Conservation (phyloP, 2,113 vertebrate genomes). For the Haplotaxodon microlepis region DNA sequence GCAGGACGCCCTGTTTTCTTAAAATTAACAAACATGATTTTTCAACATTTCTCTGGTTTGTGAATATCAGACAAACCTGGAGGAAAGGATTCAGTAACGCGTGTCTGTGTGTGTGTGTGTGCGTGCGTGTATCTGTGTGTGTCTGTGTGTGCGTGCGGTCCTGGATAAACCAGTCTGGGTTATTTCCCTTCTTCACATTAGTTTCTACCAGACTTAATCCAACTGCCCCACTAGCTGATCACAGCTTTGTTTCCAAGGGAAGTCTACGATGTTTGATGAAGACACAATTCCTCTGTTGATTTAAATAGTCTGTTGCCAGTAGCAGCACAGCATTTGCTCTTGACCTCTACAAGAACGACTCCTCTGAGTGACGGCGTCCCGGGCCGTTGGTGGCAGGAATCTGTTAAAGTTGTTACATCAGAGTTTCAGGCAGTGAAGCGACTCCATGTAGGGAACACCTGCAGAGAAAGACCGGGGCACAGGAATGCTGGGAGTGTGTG, state of each 20-base stretch:
- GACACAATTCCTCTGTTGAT: not conserved
- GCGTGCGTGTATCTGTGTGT: accelerated
- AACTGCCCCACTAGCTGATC: not conserved
- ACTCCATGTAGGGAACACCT: not conserved
- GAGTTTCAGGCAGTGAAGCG: not conserved
- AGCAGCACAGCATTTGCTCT: not conserved
- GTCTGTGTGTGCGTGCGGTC: not conserved
- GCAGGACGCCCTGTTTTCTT: not conserved
- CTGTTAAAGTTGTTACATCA: not conserved
- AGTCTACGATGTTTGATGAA: not conserved
- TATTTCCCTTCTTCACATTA: not conserved
- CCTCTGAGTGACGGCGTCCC: not conserved
- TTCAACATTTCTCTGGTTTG: not conserved
- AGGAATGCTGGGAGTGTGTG: constrained; percentile 1
- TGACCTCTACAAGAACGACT: not conserved
- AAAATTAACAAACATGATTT: not conserved
- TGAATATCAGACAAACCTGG: not conserved
- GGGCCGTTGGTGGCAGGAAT: not conserved
- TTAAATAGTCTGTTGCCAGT: not conserved
- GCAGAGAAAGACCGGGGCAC: not conserved
- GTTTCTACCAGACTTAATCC: not conserved
- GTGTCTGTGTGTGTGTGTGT: accelerated
- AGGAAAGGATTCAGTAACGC: not conserved
- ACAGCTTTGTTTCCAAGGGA: not conserved
- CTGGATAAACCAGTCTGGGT: not conserved